These are phyloP conservation scores for Drosophila repleta DNA, from an alignment of 1,140 invertebrate genomes.

Conservation along the genomic window DNA sequence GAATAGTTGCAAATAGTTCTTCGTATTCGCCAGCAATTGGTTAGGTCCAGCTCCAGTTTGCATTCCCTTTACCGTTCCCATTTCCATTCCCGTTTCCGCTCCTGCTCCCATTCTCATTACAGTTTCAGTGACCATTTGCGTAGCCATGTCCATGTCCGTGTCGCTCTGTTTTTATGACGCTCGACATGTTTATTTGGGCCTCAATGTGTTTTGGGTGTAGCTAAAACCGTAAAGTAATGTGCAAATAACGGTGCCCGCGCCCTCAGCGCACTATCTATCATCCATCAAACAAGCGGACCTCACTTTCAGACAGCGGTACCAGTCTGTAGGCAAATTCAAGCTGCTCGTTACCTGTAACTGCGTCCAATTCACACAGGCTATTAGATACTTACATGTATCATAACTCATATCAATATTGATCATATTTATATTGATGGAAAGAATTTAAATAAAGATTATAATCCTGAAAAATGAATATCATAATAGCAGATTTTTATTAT, in stretches of 20 bases:
- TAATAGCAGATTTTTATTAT: no score
- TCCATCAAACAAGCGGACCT: slow-evolving; percentile 71
- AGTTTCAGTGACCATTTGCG: not conserved
- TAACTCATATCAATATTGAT: no score
- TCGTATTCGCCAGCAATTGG: slow-evolving; percentile 16
- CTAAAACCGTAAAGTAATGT: slow-evolving; percentile 77
- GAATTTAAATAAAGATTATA: no score
- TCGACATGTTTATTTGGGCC: slow-evolving; percentile 75
- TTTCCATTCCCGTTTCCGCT: slow-evolving; percentile 12
- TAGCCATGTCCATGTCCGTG: slow-evolving; percentile 15
- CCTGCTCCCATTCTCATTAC: not conserved
- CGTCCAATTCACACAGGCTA: not conserved
- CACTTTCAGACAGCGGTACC: slow-evolving; percentile 26
- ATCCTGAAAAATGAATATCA: no score
- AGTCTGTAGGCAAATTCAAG: slow-evolving; percentile 3
- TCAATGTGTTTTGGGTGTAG: slow-evolving; percentile 75
- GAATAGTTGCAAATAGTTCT: slow-evolving; percentile 64
- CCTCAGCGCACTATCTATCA: slow-evolving; percentile 75
- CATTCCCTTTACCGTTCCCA: not conserved
- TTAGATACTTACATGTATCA: not conserved
- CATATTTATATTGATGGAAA: no score
- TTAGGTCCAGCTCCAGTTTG: slow-evolving; percentile 23
- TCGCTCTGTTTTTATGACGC: slow-evolving; percentile 54
- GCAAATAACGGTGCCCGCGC: slow-evolving; percentile 69
- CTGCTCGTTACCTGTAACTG: slow-evolving; percentile 14